A percentile compares a stretch with the other conserved stretches of the same genome.
Evolutionary conservation across 2,888 invertebrate species (phyloP).

Genomic region (Girardia tigrina): DNA sequence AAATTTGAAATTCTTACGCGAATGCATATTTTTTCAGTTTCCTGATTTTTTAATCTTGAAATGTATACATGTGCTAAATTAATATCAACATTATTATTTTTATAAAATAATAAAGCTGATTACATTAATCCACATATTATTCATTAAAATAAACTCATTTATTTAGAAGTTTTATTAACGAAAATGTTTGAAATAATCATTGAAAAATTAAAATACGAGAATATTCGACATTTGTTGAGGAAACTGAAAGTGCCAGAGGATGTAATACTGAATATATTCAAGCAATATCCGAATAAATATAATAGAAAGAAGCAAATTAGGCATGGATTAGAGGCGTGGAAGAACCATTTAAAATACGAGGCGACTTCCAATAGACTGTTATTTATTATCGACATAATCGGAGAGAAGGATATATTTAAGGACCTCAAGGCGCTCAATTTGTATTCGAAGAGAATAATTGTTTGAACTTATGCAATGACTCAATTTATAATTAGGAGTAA

Average conservation of each 20-base stretch:
- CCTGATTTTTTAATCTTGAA: not conserved
- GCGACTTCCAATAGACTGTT: not conserved
- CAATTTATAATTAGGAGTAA: no score
- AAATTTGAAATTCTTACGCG: no score
- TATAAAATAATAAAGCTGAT: not conserved
- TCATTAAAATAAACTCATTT: no score
- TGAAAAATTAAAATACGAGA: not conserved
- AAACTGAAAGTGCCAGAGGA: slow-evolving; percentile 1
- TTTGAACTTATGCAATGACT: not conserved
- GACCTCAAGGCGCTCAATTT: not conserved
- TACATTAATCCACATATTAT: not conserved
- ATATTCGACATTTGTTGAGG: not conserved
- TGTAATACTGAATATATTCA: not conserved
- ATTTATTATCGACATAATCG: not conserved
- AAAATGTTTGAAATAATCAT: not conserved
- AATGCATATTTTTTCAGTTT: not conserved
- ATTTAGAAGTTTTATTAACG: not conserved
- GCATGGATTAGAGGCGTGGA: not conserved
- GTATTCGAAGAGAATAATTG: slow-evolving; percentile 13
- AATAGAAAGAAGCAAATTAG: slow-evolving; percentile 6
- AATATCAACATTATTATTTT: not conserved
- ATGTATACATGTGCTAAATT: not conserved
- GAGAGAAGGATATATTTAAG: not conserved
- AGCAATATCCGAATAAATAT: not conserved
- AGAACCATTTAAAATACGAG: not conserved